Evolutionary conservation across 2,113 vertebrate genomes (phyloP).

Genomic region (Melierax canorus): DNA sequence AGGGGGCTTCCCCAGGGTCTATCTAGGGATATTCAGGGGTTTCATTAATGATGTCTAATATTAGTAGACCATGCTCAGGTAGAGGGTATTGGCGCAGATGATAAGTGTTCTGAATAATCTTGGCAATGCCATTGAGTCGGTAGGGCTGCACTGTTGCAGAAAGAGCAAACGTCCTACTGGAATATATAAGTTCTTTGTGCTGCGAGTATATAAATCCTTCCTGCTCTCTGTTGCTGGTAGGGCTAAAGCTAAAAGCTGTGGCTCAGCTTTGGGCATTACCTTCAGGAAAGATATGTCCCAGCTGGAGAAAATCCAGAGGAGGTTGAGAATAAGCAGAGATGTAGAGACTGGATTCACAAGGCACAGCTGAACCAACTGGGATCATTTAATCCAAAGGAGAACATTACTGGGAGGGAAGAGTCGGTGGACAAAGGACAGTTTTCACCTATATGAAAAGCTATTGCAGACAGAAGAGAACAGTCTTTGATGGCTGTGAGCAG

Average conservation of each 20-base stretch:
- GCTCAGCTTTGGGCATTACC: background rate
- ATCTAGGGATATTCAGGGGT: background rate
- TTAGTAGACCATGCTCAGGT: background rate
- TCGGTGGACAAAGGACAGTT: background rate
- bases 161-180: background rate
- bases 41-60: background rate
- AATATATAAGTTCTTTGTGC: background rate
- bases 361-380: background rate
- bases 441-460: background rate
- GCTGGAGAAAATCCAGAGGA: background rate
- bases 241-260: background rate
- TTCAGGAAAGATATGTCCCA: background rate
- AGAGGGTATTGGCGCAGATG: background rate
- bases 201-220: background rate
- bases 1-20: background rate
- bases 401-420: background rate
- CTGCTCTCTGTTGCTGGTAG: background rate
- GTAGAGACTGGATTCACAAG: background rate
- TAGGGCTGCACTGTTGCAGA: background rate
- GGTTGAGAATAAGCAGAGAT: background rate
- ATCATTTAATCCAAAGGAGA: background rate
- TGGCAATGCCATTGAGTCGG: rapidly evolving
- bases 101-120: background rate
- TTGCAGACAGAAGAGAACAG: background rate
- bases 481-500: background rate